Evolutionary conservation across 2,113 vertebrate species (phyloP), one percentile per base, ranked within the genome.

Genomic region (Eclectus roratus): DNA sequence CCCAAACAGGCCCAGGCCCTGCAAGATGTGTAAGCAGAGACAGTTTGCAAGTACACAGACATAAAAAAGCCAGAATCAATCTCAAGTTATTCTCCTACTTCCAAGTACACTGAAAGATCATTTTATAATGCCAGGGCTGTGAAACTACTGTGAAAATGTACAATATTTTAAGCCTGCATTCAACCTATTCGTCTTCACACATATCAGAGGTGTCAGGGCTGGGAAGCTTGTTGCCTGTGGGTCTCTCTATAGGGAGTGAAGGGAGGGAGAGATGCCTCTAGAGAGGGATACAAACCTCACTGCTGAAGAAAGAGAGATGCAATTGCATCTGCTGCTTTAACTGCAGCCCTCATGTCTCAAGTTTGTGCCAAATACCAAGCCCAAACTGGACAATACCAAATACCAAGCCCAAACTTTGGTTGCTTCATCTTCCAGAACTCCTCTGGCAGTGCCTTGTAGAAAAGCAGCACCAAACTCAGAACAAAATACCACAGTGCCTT

Each of bases 141-240:
- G 94, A 97, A 97, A 87, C 56, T 79, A 33, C 87, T 3, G 70
- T 80, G 91, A 97, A 96, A 89, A 95, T 96, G 87, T 85, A 56
- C 94, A 96, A 88, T 88, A 88, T 96, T 95, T 95, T 92, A 92
- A 89, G 91, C 33, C 86, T 91, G 92, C 47, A 1, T 93, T 93
- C 94, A 96, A 85, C 83, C 77, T 83, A 91, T 94, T 86, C 80
- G 25, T 92, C 91, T 97, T 96, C 94, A 93, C 96, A 96, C 95
- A 7, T 96, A 86, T 39, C 55, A 14, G 94, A 96, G 95, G 95
- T 95, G 96, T 93, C 88, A 47, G 69, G 94, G 82, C 71, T 88
- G 6, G 82, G 86, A 93, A 91, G 80, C 24, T 89, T 91, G 68
- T 80, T 97, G 94, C 76, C 72, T 93, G 94, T 88, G 91, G 85